Percentiles rank a stretch among this genome's conserved stretches.
phyloP scores from a whole-genome alignment of 2,797 vertebrate species.

The Austrolebias charrua region DNA sequence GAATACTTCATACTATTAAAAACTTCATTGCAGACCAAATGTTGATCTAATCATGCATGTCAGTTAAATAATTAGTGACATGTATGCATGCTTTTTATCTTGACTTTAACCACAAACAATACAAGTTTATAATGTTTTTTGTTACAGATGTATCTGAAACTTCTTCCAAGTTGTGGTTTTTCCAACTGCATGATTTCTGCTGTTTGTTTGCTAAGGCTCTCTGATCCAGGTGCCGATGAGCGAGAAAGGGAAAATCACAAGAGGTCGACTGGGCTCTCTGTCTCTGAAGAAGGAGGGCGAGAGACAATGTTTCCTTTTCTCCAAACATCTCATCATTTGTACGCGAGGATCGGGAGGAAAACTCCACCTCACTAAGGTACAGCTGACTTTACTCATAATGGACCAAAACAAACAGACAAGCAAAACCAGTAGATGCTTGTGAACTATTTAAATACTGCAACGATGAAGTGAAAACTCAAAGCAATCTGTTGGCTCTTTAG shows the following conservation, averaged over 20 bases:
- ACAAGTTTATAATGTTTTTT: neutral
- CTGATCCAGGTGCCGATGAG: conserved; percentile 97
- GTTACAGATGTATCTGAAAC: neutral
- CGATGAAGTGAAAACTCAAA: too few species aligned
- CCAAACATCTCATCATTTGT: conserved; percentile 97
- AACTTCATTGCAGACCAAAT: neutral
- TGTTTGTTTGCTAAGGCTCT: conserved; percentile 79
- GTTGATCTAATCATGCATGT: neutral
- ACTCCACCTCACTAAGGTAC: conserved; percentile 95
- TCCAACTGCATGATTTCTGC: too few species aligned
- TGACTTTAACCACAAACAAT: neutral
- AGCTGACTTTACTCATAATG: neutral
- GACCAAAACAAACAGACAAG: too few species aligned
- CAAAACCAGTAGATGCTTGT: too few species aligned
- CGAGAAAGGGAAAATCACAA: conserved; percentile 93
- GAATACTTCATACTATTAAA: too few species aligned
- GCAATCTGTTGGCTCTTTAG: too few species aligned
- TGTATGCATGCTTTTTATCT: too few species aligned
- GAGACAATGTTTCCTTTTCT: conserved; percentile 96
- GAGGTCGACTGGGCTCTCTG: conserved; percentile 92
- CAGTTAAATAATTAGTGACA: neutral
- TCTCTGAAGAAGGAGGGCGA: conserved; percentile 96
- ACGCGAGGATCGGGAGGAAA: conserved; percentile 94
- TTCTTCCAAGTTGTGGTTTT: too few species aligned
- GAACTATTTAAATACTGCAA: too few species aligned